Evolutionary conservation across 2,888 invertebrate species (phyloP), one percentile per base, ranked within the genome.

Genomic region (Spialia ferax): DNA sequence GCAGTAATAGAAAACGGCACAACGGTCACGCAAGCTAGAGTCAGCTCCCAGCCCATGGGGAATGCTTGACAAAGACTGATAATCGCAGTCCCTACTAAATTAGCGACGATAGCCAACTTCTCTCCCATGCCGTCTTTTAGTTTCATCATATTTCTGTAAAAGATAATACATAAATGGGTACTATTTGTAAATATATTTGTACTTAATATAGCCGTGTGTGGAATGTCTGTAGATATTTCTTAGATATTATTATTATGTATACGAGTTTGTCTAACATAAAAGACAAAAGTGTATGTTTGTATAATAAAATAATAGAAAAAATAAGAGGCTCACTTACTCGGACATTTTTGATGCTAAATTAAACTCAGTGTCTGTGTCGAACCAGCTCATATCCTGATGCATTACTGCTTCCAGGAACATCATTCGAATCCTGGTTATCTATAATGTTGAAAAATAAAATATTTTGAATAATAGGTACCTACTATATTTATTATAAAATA

Each of bases 101-200:
- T 97, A 0, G 95, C 90, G 62, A 97, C 96, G 68, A 97, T 95
- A 0, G 96, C 95, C n/a, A 97, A 84, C 85, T 98, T 98, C 79
- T 97, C 97, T 0, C 97, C 97, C 71, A 97, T 96, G 0, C 97
- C 98, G 71, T 97, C 97, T 79, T 97, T 97, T 73, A 98, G 93
- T 85, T 96, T 96, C 82, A 96, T 95, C 79, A 97, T 88, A 79
- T 97, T 96, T 73, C 97, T 97, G 86, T 29, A 86, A 73, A 69
- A 45, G n/a, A 15, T 1, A 15, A 42, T n/a, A n/a, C n/a, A n/a
- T n/a, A n/a, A n/a, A n/a, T n/a, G n/a, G n/a, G n/a, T n/a, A n/a
- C n/a, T n/a, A n/a, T n/a, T n/a, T n/a, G n/a, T n/a, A n/a, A n/a
- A n/a, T n/a, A n/a, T n/a, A n/a, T n/a, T n/a, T n/a, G n/a, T n/a